These are phyloP conservation scores for Petromus typicus DNA, from an alignment of 2,113 vertebrate species.

Conservation along the genomic window DNA sequence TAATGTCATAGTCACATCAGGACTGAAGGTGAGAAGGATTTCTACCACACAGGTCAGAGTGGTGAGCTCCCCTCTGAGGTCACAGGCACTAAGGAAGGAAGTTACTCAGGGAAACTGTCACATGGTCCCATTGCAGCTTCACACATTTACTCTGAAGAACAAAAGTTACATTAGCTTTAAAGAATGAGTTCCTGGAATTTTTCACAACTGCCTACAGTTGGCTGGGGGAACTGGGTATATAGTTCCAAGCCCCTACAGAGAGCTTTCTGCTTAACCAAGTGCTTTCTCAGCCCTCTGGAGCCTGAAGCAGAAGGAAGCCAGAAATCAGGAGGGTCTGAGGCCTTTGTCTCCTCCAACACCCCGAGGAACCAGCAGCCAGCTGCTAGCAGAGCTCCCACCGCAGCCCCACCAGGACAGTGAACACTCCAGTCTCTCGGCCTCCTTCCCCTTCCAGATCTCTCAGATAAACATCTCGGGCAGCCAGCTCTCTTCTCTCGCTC, in stretches of 20 bases:
- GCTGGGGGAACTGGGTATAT: not conserved
- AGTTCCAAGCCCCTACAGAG: accelerated
- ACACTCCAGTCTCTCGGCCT: conserved; percentile 22
- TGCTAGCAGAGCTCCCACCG: conserved; percentile 1
- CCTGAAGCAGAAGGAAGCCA: not conserved
- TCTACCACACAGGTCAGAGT: conserved; percentile 29
- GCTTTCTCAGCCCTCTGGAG: not conserved
- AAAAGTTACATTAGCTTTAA: not conserved
- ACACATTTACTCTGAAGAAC: not conserved
- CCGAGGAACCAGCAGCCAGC: not conserved
- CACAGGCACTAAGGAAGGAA: conserved; percentile 37
- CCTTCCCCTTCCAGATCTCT: not conserved
- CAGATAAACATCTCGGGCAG: not conserved
- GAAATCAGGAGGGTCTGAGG: not conserved
- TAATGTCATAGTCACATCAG: conserved; percentile 50
- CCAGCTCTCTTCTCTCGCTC: not conserved
- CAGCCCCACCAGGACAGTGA: not conserved
- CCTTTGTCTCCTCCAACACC: not conserved
- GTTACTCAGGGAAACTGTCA: conserved; percentile 35
- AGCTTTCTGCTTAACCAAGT: accelerated
- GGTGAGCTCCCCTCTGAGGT: conserved; percentile 13
- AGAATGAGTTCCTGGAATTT: not conserved
- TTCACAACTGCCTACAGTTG: not conserved
- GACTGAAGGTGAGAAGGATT: conserved; percentile 51
- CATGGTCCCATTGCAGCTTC: not conserved